phyloP scores from a whole-genome alignment of 2,797 vertebrate species.

The Pantherophis alleghaniensis region DNA sequence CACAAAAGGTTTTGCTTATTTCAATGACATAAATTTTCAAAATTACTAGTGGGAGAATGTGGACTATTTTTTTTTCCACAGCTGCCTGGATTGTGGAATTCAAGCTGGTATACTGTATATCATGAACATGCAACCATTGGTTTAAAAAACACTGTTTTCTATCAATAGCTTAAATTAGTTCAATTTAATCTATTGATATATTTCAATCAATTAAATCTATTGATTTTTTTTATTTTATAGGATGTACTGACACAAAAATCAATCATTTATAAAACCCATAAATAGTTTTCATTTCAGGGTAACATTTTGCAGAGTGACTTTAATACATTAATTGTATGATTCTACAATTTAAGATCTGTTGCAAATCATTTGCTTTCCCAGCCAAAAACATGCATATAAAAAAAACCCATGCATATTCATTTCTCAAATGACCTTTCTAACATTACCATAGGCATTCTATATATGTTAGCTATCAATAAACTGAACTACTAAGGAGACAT shows the following conservation, averaged over 20 bases:
- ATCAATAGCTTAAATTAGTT: not conserved
- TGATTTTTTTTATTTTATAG: not conserved
- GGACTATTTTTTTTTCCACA: not conserved
- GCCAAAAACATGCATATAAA: not conserved
- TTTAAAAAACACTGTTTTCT: not conserved
- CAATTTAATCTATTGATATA: not conserved
- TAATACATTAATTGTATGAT: not conserved
- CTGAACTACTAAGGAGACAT: not conserved
- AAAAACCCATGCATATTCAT: not conserved
- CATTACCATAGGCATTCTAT: not conserved
- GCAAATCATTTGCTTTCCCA: not conserved
- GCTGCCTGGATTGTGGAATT: not conserved
- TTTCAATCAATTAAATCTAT: not conserved
- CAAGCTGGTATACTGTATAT: not conserved
- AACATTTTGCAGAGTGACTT: not conserved
- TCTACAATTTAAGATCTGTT: not conserved
- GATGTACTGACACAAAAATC: not conserved
- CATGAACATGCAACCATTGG: not conserved
- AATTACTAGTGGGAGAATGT: not conserved
- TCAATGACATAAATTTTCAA: not conserved
- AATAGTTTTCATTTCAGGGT: not conserved
- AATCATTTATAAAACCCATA: not conserved
- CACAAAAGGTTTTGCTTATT: not conserved
- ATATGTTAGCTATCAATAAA: not conserved
- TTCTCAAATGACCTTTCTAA: not conserved